Evolutionary conservation across 1,140 invertebrate species (phyloP), one percentile per base, ranked within the genome.

Genomic region (Nebria ingens): DNA sequence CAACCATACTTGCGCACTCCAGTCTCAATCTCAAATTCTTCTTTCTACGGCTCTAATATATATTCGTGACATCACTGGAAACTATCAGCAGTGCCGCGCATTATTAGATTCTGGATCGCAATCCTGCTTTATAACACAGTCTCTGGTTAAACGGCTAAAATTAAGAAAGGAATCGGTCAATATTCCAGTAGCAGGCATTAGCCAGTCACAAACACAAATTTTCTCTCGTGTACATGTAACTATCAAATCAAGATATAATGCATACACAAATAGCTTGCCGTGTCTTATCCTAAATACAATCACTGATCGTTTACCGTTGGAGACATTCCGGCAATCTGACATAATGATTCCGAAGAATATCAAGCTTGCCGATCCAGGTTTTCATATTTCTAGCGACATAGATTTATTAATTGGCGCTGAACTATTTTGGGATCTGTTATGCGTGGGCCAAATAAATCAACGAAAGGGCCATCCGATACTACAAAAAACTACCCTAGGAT

Each of bases 41-140:
- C 60, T 66, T 25, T 60, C 61, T 9, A 66, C 62, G 9, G 63
- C 63, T 12, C n/a, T 60, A 15, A 55, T 66, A 1, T 21, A 60
- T 13, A 50, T 66, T 19, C 19, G 53, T 2, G 58, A 63, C 53
- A 12, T 6, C 22, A 2, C 51, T 1, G 59, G 59, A 1, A 38
- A 62, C 3, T 15, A 38, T 1, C n/a, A 51, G 1, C 1, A 42
- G 20, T 62, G 62, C 56, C 40, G 63, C 1, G 55, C 59, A 15
- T 49, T 64, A 23, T 54, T 63, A 22, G 64, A 66, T 54, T 9
- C 20, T 0, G 62, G 63, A 9, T 61, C 57, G n/a, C 62, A 65
- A 52, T 58, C 59, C 0, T 62, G 64, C 56, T 64, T 65, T 53
- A 57, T 66, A 0, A 62, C 62, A 38, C 42, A 60, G n/a, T 55